Conservation (phyloP, 1,140 invertebrate genomes). For the Drosophila chauvacae region DNA sequence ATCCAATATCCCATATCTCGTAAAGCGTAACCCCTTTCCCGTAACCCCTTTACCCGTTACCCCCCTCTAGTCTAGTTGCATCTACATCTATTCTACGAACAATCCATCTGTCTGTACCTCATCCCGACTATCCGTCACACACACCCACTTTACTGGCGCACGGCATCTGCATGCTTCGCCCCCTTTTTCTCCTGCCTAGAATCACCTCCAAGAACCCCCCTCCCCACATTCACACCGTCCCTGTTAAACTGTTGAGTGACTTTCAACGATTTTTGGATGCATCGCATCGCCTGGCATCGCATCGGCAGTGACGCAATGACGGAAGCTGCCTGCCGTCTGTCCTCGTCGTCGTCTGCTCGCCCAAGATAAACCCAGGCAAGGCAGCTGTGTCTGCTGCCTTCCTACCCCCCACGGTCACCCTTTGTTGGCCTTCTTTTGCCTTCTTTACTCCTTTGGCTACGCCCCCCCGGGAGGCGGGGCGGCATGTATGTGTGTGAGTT, state of each 20-base stretch:
- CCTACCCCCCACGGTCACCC: too few species aligned
- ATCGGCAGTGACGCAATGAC: conserved; percentile 46
- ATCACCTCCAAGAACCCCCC: too few species aligned
- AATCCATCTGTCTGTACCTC: conserved; percentile 33
- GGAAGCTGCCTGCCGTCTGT: conserved; percentile 54
- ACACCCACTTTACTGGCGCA: conserved; percentile 10
- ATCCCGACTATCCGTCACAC: conserved; percentile 31
- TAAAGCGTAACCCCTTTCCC: background rate
- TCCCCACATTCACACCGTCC: conserved; percentile 20
- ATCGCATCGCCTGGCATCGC: conserved; percentile 31
- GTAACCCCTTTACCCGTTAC: background rate
- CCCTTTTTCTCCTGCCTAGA: background rate
- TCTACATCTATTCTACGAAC: conserved; percentile 13
- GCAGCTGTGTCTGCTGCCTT: background rate
- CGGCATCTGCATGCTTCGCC: conserved; percentile 29
- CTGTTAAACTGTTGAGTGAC: conserved; percentile 78
- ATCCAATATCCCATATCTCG: background rate
- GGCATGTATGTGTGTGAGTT: background rate
- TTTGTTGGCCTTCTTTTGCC: background rate
- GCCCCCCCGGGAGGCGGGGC: background rate
- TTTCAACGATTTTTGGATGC: conserved; percentile 78
- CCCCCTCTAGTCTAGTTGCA: background rate
- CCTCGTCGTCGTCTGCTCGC: conserved; percentile 51
- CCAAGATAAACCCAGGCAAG: conserved; percentile 63
- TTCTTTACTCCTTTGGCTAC: background rate